Conservation (phyloP, 2,888 invertebrate genomes). For the Laspeyria flexula region DNA sequence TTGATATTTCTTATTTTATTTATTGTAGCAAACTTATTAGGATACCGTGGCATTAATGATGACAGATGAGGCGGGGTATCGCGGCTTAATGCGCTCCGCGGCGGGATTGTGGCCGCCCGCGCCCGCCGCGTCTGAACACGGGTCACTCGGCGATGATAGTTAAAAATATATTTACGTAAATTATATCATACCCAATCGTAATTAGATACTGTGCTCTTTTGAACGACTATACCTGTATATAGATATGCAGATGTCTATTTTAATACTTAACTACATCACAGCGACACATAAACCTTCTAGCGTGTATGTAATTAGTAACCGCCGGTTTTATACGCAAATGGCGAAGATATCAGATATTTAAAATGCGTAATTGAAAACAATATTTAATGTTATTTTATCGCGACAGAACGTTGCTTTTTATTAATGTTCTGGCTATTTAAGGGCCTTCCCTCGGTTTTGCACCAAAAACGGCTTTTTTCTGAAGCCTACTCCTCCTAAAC, state of each 20-base stretch:
- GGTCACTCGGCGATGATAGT: constrained; percentile 54
- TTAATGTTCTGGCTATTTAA: constrained; percentile 35
- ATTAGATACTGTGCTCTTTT: constrained; percentile 24
- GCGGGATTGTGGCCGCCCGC: constrained; percentile 60
- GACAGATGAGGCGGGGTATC: constrained; percentile 80
- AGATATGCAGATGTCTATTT: constrained; percentile 17
- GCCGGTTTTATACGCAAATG: constrained; percentile 34
- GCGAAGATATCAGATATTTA: constrained; percentile 41
- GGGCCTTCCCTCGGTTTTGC: too few relatives aligned
- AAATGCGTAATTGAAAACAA: constrained; percentile 50
- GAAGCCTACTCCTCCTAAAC: too few relatives aligned
- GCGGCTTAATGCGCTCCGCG: constrained; percentile 72
- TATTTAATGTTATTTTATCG: constrained; percentile 47
- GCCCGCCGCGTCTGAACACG: too few relatives aligned
- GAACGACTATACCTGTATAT: background rate
- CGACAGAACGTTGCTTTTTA: constrained; percentile 35
- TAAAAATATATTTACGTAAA: constrained; percentile 59
- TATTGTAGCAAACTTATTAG: constrained; percentile 84
- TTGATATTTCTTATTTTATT: constrained; percentile 80
- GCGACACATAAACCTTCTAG: constrained; percentile 12
- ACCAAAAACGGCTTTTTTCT: too few relatives aligned
- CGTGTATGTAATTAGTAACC: constrained; percentile 38
- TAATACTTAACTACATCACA: constrained; percentile 20
- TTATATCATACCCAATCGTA: constrained; percentile 58
- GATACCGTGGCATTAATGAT: constrained; percentile 84